Evolutionary conservation across 2,797 vertebrate species (phyloP), one percentile per base, ranked within the genome.

Genomic region (Poecilia gillii): DNA sequence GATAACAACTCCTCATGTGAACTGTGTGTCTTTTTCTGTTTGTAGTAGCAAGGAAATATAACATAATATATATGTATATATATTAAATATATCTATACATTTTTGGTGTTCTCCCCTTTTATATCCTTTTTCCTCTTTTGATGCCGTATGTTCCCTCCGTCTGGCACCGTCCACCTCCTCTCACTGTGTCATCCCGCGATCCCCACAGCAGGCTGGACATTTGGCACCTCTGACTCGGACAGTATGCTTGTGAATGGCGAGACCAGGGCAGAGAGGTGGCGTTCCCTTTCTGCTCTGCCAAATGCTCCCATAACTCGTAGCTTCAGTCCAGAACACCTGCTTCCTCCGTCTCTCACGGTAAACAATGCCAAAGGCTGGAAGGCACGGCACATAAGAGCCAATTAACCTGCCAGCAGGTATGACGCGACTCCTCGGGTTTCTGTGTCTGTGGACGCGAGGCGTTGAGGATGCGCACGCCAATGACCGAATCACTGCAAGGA

Each of bases 341-440:
- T 87, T 77, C 75, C 81, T 81, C 73, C 49, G 80, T 74, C 81
- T 82, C 59, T 83, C 8, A 49, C 75, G 6, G 47, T 18, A 73
- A 83, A 76, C 72, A 51, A 81, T 75, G 78, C 83, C 81, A 76
- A 72, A 83, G 7, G 7, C 77, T 71, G 81, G 80, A 78, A 47
- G 53, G 59, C 36, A 25, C 57, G 23, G 70, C 79, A 47, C 84
- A 85, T 77, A 89, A 84, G 86, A 93, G 43, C 86, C 90, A 79
- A 91, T 91, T 94, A 92, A 88, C 79, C 79, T 75, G 83, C 81
- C 89, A 82, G 90, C 90, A 87, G 90, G 91, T 85, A 77, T 79
- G 53, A 76, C 72, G 64, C 77, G 74, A 71, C 39, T 77, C 66
- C 45, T 43, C 74, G 70, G 39, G 36, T 83, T 53, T 75, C 46